Base-by-base conservation (phyloP, 2,888 invertebrate genomes). In the Tetheella fluctuosa region DNA sequence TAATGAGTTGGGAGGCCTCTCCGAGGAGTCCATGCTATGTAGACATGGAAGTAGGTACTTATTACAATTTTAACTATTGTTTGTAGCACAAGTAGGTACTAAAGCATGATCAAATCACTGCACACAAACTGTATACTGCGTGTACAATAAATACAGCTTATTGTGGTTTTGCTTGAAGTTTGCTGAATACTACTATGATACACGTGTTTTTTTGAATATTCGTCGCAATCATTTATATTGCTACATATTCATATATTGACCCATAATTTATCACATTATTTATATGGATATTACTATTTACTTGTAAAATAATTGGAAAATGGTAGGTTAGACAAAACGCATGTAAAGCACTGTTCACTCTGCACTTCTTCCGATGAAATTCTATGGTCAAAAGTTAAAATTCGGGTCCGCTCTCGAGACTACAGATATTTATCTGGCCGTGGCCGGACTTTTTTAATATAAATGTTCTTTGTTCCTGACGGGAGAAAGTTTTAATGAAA, bases 391-490 rank as follows among this genome's bases (percentile, higher is more conserved):
- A 90, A 82, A 91, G 91, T 90, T 84, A 82, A 90, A 90, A 86
- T 92, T 89, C 84, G 86, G 89, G 86, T 79, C 81, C 86, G 87
- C 90, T 89, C 90, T 89, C 90, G 90, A 89, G 91, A 91, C 91
- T 90, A 90, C 89, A 90, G 92, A 93, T 93, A 93, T 91, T 91
- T 91, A 93, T 92, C 92, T 91, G 91, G 89, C 90, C 88, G 86
- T 80, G 86, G 87, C 83, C 83, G 83, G 91, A 93, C 87, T 93
- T 93, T 93, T 93, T 93, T 93, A 93, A 93, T 93, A 93, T 93
- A 92, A 93, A 92, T 91, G 92, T 93, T 93, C 93, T 93, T 93
- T 93, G 93, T 92, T 91, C 90, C 84, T 91, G 92, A 91, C 89
- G 88, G 88, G 85, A 83, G 83, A 90, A 89, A 89, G 86, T 90